Percentiles rank a stretch among this genome's conserved stretches.
Conservation (phyloP, 1,140 invertebrate species). For the Drosophila sucinea region DNA sequence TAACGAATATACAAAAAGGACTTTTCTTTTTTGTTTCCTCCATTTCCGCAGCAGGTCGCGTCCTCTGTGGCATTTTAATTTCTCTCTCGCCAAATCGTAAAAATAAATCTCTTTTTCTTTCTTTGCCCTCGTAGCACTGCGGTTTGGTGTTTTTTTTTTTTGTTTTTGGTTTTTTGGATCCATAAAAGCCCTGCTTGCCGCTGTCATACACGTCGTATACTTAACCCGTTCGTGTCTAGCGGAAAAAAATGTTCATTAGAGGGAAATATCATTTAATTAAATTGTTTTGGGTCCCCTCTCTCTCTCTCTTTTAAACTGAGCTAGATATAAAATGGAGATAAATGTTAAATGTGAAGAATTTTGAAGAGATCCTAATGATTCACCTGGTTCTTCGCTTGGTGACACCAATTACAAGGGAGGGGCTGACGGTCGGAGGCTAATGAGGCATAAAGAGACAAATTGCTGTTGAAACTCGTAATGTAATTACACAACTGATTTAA, state of each 20-base stretch:
- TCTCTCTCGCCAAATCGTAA: constrained; percentile 33
- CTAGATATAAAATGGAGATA: constrained; percentile 5
- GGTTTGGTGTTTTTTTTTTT: constrained; percentile 22
- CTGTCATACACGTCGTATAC: constrained; percentile 24
- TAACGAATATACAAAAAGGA: no score
- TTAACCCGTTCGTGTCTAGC: constrained; percentile 42
- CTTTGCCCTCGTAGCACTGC: constrained; percentile 45
- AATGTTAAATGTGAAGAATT: constrained; percentile 47
- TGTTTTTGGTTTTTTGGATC: constrained; percentile 15
- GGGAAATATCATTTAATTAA: constrained; percentile 71
- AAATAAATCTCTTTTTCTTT: constrained; percentile 36
- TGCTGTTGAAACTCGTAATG: not conserved
- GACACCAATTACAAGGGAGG: constrained; percentile 1
- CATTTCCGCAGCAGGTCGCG: not conserved
- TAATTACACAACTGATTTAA: not conserved
- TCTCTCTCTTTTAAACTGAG: not conserved
- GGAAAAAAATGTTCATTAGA: constrained; percentile 70
- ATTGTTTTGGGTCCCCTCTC: constrained; percentile 51
- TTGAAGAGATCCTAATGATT: constrained; percentile 36
- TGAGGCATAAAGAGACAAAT: not conserved
- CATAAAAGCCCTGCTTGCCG: constrained; percentile 50
- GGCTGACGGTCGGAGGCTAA: not conserved
- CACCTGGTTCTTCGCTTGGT: constrained; percentile 17
- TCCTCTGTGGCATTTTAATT: constrained; percentile 47
- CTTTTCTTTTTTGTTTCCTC: not conserved